phyloP scores from a whole-genome alignment of 2,797 vertebrate species.

The Protonibea diacanthus region DNA sequence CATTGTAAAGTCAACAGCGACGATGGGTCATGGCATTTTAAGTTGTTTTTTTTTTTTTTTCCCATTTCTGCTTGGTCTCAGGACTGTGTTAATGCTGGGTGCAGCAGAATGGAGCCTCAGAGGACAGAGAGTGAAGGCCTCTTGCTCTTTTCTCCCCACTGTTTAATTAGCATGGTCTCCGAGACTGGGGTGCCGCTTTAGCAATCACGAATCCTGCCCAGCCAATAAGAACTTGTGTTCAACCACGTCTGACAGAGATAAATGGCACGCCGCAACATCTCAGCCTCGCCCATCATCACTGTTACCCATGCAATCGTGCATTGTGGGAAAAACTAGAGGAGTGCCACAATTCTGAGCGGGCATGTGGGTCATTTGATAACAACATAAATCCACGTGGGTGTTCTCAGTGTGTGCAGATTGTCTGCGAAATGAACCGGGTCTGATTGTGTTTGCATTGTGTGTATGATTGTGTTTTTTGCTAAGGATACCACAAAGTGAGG shows the following conservation, averaged over 20 bases:
- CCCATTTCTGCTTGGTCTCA: constrained; percentile 32
- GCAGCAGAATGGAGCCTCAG: constrained; percentile 47
- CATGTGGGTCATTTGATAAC: constrained; percentile 68
- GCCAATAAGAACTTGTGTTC: constrained; percentile 85
- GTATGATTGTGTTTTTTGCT: constrained; percentile 12
- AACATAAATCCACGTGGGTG: constrained; percentile 44
- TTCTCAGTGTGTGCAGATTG: constrained; percentile 25
- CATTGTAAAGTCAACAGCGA: constrained; percentile 20
- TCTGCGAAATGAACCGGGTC: constrained; percentile 24
- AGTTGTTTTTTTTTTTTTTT: constrained; percentile 48
- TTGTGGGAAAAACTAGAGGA: constrained; percentile 68
- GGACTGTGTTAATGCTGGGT: constrained; percentile 48
- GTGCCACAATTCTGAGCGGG: constrained; percentile 61
- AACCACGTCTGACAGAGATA: constrained; percentile 83
- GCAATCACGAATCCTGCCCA: constrained; percentile 78
- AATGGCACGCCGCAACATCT: constrained; percentile 79
- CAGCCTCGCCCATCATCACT: constrained; percentile 73
- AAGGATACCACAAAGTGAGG: background rate
- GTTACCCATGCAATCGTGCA: constrained; percentile 67
- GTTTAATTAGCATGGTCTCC: constrained; percentile 76
- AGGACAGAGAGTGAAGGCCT: constrained; percentile 52
- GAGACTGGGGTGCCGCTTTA: constrained; percentile 74
- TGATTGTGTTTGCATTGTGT: constrained; percentile 5
- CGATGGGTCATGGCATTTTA: constrained; percentile 41
- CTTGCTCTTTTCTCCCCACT: constrained; percentile 57